Evolutionary conservation across 2,888 invertebrate species (phyloP), one percentile per base, ranked within the genome.

Genomic region (Apeira syringaria): DNA sequence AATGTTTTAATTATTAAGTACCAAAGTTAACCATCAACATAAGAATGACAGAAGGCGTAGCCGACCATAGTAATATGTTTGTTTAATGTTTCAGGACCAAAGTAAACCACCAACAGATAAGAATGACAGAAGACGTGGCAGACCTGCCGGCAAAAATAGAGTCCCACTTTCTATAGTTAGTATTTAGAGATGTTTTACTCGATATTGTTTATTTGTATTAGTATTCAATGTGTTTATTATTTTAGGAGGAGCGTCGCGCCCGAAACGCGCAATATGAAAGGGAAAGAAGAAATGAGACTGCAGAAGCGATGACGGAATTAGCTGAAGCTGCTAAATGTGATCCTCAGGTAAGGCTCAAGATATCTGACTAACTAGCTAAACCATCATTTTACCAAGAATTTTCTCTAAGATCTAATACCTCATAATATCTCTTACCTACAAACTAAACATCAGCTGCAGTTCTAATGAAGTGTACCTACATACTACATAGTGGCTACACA

Each of bases 201-300:
- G n/a, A n/a, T n/a, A n/a, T n/a, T n/a, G n/a, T n/a, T n/a, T n/a
- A 18, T 5, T 10, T 17, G 15, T 15, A 15, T 15, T 3, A 15
- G 2, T 15, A 15, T 15, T 15, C 15, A 15, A 15, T 15, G 4
- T 15, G 15, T 15, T 15, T 3, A 7, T 29, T 30, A 18, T 40
- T 47, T 41, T 32, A 80, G 78, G 66, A 62, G 18, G 70, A 80
- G 35, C 50, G 69, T 1, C 68, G 75, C 1, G 72, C 74, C 1
- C 67, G 78, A 5, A 80, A 78, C 17, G 72, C 78, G 0, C 65
- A 59, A 3, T 80, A 78, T 26, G 78, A 78, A 39, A 61, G 69
- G 18, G 72, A 74, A 51, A 59, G 77, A 6, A 61, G 79, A 5
- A 50, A 56, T 11, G 73, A 72, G 28, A 62, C 59, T 1, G 61